Percentiles rank a stretch among this genome's conserved stretches.
Conservation (phyloP, 2,888 invertebrate genomes). For the Clostera curtula region DNA sequence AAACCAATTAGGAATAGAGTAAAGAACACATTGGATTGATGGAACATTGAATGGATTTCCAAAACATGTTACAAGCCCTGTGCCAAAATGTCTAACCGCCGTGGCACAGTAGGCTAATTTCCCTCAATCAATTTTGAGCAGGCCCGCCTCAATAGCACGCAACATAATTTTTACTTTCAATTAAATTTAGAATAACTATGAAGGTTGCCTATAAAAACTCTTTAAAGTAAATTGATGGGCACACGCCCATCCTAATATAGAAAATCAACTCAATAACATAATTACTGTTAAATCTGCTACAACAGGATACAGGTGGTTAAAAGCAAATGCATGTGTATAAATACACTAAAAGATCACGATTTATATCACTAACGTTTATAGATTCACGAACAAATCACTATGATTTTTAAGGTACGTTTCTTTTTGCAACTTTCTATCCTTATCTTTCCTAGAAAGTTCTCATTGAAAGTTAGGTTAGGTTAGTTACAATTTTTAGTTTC, state of each 20-base stretch:
- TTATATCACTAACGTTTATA: constrained; percentile 30
- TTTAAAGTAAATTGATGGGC: constrained; percentile 18
- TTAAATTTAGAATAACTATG: too few species aligned
- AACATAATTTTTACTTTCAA: too few species aligned
- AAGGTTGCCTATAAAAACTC: constrained; percentile 14
- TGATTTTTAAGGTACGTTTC: constrained; percentile 53
- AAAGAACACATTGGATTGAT: too few species aligned
- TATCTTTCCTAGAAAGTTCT: constrained; percentile 1
- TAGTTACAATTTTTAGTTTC: too few species aligned
- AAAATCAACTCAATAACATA: constrained; percentile 28
- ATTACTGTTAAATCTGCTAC: constrained; percentile 27
- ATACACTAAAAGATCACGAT: constrained; percentile 33
- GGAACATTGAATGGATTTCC: too few species aligned
- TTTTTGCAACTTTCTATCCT: constrained; percentile 4
- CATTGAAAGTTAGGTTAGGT: too few species aligned
- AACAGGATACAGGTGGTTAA: constrained; percentile 39
- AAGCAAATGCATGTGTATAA: constrained; percentile 41
- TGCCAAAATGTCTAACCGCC: too few species aligned
- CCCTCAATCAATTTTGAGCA: too few species aligned
- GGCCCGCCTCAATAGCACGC: too few species aligned
- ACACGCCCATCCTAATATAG: constrained; percentile 31
- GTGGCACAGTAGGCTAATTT: too few species aligned
- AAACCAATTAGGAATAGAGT: too few species aligned
- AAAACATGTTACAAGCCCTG: too few species aligned
- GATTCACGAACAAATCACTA: constrained; percentile 38